Percentiles rank a stretch among this genome's conserved stretches.
These are phyloP conservation scores for Telmatherina bonti DNA, from an alignment of 2,797 vertebrate species.

Conservation along the genomic window DNA sequence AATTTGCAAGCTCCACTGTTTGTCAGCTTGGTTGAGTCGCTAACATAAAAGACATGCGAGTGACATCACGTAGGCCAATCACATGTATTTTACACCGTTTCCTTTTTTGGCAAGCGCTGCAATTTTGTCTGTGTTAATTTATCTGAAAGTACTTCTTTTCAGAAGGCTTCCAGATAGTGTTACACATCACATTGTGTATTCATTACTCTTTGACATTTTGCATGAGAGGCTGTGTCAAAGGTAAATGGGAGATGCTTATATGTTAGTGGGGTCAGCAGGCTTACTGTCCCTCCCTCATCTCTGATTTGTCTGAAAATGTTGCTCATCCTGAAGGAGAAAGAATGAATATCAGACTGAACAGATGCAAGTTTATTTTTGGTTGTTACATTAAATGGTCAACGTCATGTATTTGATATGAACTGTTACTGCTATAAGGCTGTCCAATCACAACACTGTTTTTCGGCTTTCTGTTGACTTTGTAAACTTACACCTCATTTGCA, in stretches of 20 bases:
- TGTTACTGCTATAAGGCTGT: slow-evolving; percentile 21
- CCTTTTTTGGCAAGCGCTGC: too few species aligned
- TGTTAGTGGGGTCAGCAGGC: slow-evolving; percentile 54
- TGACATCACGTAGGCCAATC: too few species aligned
- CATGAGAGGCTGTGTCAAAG: slow-evolving; percentile 38
- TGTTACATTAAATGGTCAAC: slow-evolving; percentile 22
- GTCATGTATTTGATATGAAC: slow-evolving; percentile 31
- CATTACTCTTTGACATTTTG: slow-evolving; percentile 7
- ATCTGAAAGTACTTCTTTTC: not conserved
- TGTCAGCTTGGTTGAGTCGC: not conserved
- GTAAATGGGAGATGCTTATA: slow-evolving; percentile 53
- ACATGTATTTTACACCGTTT: too few species aligned
- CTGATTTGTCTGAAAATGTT: slow-evolving; percentile 16
- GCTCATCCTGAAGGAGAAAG: slow-evolving; percentile 1
- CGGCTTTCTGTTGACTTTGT: slow-evolving; percentile 81
- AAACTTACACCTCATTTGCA: slow-evolving; percentile 82
- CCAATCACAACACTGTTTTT: slow-evolving; percentile 52
- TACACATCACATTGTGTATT: not conserved
- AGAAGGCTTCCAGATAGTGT: not conserved
- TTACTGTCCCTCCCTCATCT: slow-evolving; percentile 26
- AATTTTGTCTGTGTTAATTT: not conserved
- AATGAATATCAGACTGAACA: slow-evolving; percentile 12
- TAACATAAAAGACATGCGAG: not conserved
- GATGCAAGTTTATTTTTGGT: slow-evolving; percentile 22
- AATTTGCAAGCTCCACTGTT: not conserved